Base-by-base conservation (phyloP, 2,797 vertebrate species). In the Aratinga solstitialis region DNA sequence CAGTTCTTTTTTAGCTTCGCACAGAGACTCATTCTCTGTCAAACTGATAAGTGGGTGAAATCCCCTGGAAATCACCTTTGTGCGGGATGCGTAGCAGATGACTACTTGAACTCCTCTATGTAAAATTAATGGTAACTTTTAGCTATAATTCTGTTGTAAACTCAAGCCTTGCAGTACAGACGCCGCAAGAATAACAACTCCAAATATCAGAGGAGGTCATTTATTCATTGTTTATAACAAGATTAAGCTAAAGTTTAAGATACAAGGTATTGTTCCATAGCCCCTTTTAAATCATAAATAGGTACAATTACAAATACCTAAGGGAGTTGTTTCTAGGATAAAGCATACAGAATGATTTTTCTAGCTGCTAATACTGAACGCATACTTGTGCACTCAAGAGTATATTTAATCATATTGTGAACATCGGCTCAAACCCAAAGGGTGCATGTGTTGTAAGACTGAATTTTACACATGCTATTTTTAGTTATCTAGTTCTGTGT, bases 351-450 rank as follows among this genome's bases (percentile, higher is more conserved):
- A 63, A 69, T 84, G 54, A 5, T 86, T 94, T 73, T 79, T 84
- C 76, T 83, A 67, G 61, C 82, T 90, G 36, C 63, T 84, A 13
- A 59, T 78, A 23, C 29, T 18, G 66, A 75, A 59, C 29, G 50
- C 58, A 42, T 10, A 7, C n/a, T 89, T 48, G 38, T 82, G 53
- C 53, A 8, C 42, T 81, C 32, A 4, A 7, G 38, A 85, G 76
- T 42, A 7, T 76, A 47, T 90, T 92, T 76, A 93, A 92, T 95
- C 66, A 76, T 89, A 88, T 45, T 61, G 66, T 82, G 94, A 91
- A 45, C 81, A 92, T 94, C 85, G 87, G 67, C 71, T 87, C 66
- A 82, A 58, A 72, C 91, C 90, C 93, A 87, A 89, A 80, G 91
- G 90, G 77, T 54, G 24, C 10, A 24, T 90, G 80, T 29, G 30